Evolutionary conservation across 1,140 invertebrate species (phyloP), one percentile per base, ranked within the genome.

Genomic region (Pogonognathellus flavescens): DNA sequence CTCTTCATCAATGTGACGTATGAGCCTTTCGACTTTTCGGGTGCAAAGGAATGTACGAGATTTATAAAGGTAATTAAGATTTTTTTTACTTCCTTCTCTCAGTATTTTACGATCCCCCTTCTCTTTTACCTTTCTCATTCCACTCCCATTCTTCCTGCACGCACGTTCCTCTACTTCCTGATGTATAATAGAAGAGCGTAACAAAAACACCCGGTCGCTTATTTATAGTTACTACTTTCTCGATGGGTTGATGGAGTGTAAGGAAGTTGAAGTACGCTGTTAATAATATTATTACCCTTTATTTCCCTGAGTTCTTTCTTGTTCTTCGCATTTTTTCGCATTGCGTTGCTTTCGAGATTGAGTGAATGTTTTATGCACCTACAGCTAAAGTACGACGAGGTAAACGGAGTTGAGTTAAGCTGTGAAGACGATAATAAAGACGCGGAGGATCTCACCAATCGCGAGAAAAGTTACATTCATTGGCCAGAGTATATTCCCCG

Each of bases 341-440:
- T 3, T 41, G 31, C 31, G 31, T 41, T 41, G n/a, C 31, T 41
- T 6, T 41, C n/a, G 31, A 49, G 31, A 76, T n/a, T 66, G 62
- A 76, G 31, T 76, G 25, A 76, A 6, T 76, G n/a, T 49, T 49
- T 49, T 76, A 49, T 76, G n/a, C 25, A 81, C 22, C 55, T 85
- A 14, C 66, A 86, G 82, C 52, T 86, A 9, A 76, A 83, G 49
- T 86, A 83, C 70, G 85, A 86, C 53, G 81, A 83, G 66, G 41
- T 83, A 31, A 82, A 80, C 16, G 70, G 85, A 10, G 53, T 66
- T 22, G 49, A 83, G 57, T 52, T 82, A 22, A 52, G 13, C 11
- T 85, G 85, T 49, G 60, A 53, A 14, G 62, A 82, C 13, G 82
- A 70, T 82, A 53, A 52, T 41, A 72, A 60, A 55, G 80, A 85